phyloP scores from a whole-genome alignment of 1,140 invertebrate genomes.

The Caenorhabditis brenneri region DNA sequence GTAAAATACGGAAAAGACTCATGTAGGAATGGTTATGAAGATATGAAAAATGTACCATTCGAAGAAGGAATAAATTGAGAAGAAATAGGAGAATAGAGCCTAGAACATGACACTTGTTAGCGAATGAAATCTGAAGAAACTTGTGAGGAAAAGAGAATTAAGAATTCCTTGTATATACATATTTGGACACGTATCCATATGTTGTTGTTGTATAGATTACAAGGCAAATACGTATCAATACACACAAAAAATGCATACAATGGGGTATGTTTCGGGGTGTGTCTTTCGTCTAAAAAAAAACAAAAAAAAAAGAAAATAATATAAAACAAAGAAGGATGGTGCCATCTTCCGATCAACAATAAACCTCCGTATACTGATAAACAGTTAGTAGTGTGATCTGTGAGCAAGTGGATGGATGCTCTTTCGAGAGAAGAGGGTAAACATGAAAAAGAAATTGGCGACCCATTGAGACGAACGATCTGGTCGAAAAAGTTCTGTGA shows the following conservation, averaged over 20 bases:
- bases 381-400: slow-evolving; percentile 32
- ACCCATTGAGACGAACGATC: slow-evolving; percentile 17
- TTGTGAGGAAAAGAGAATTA: neutral
- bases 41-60: neutral
- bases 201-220: slow-evolving; percentile 31
- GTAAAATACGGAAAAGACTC: neutral
- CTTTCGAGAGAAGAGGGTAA: slow-evolving; percentile 26
- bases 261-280: neutral
- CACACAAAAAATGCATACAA: neutral
- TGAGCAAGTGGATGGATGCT: neutral
- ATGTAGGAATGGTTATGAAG: neutral
- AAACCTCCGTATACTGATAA: neutral
- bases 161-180: neutral
- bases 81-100: neutral
- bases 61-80: neutral
- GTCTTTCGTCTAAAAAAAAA: neutral
- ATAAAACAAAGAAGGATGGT: neutral
- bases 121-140: neutral
- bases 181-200: neutral
- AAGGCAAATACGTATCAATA: slow-evolving; percentile 2
- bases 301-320: neutral
- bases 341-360: neutral
- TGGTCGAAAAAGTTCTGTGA: slow-evolving; percentile 37
- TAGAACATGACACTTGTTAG: neutral
- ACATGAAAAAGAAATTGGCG: neutral